Conservation (phyloP, 2,888 invertebrate genomes). For the Calliphora vomitoria region DNA sequence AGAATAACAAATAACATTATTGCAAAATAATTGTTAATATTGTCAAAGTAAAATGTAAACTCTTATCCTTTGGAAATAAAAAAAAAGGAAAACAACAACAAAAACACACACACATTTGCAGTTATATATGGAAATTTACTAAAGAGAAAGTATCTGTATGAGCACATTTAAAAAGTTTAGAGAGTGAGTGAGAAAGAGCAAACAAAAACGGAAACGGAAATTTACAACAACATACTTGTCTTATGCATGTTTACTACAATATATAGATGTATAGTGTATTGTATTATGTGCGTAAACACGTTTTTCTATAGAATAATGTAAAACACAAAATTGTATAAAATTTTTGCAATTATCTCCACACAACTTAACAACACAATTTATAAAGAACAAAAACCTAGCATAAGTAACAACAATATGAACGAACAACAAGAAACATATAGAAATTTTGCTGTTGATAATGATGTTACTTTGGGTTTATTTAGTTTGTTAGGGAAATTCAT, state of each 20-base stretch:
- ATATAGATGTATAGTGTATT: background rate
- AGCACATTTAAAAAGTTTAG: background rate
- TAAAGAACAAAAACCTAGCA: background rate
- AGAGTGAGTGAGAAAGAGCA: conserved; percentile 10
- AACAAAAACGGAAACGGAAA: conserved; percentile 64
- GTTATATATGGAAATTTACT: conserved; percentile 3
- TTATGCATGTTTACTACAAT: background rate
- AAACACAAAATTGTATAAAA: conserved; percentile 30
- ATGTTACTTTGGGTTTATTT: conserved; percentile 48
- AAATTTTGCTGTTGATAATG: conserved; percentile 52
- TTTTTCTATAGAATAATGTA: conserved; percentile 31
- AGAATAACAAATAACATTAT: conserved; percentile 45
- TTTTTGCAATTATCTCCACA: conserved; percentile 58
- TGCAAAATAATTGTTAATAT: conserved; percentile 71
- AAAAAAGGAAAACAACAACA: background rate
- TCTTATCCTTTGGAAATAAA: conserved; percentile 11
- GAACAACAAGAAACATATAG: background rate
- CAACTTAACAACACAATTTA: conserved; percentile 56
- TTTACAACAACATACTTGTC: conserved; percentile 35
- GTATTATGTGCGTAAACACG: conserved; percentile 21
- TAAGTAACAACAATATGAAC: background rate
- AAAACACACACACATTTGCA: background rate
- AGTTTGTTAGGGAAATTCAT: conserved; percentile 47
- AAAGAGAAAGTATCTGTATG: background rate
- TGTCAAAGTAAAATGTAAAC: conserved; percentile 67